A percentile compares a stretch with the other conserved stretches of the same genome.
phyloP scores from a whole-genome alignment of 2,113 vertebrate genomes.

The Corythornis cristatus region DNA sequence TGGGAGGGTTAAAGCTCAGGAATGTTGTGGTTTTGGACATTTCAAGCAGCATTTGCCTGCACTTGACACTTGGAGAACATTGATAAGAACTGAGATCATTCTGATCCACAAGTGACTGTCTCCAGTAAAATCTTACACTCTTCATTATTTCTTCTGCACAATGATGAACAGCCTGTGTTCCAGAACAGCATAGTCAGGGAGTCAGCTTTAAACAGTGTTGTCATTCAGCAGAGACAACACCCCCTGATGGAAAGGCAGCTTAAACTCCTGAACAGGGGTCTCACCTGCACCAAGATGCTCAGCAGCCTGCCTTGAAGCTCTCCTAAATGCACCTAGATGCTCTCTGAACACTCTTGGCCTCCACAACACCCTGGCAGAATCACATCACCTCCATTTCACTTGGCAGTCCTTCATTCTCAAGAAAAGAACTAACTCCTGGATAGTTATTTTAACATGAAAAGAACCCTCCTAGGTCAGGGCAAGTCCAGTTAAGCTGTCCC shows the following conservation, averaged over 20 bases:
- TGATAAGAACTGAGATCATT: neutral
- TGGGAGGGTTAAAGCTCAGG: neutral
- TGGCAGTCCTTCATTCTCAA: neutral
- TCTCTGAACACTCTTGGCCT: neutral
- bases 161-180: neutral
- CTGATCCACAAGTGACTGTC: neutral
- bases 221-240: neutral
- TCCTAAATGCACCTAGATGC: neutral
- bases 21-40: neutral
- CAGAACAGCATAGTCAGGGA: rapidly evolving
- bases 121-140: neutral
- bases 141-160: neutral
- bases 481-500: neutral
- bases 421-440: rapidly evolving
- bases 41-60: neutral
- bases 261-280: neutral
- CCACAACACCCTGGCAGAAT: neutral
- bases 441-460: neutral
- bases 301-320: neutral
- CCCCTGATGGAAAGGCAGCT: neutral
- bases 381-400: neutral
- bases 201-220: neutral
- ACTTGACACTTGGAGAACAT: neutral
- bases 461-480: neutral
- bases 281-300: neutral